These are phyloP conservation scores for Drosophila orena DNA, from an alignment of 1,140 invertebrate genomes.

Conservation along the genomic window DNA sequence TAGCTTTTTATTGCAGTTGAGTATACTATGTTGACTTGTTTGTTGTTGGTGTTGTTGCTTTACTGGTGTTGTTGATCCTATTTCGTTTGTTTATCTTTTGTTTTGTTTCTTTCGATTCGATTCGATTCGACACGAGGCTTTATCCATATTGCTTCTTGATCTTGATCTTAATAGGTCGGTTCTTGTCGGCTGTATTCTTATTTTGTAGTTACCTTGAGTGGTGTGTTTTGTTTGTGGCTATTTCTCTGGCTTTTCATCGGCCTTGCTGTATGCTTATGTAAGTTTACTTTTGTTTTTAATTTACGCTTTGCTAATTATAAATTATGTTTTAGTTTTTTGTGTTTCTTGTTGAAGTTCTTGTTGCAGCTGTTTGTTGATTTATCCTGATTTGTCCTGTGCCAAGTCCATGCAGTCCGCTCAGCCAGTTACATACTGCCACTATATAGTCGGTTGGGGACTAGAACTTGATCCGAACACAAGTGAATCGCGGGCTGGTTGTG, in stretches of 20 bases:
- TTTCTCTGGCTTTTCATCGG: constrained; percentile 18
- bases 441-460: constrained; percentile 1
- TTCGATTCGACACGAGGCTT: constrained; percentile 32
- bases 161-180: constrained; percentile 39
- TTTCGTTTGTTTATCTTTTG: constrained; percentile 18
- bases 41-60: constrained; percentile 11
- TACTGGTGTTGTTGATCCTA: constrained; percentile 19
- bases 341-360: constrained; percentile 40
- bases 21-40: constrained; percentile 79
- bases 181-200: constrained; percentile 36
- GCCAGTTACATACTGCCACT: constrained; percentile 25
- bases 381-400: constrained; percentile 36
- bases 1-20: constrained; percentile 77
- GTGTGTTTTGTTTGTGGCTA: constrained; percentile 23
- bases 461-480: constrained; percentile 37
- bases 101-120: constrained; percentile 28
- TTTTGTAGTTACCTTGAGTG: constrained; percentile 19
- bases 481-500: constrained; percentile 8
- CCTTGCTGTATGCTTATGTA: constrained; percentile 29
- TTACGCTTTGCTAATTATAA: constrained; percentile 78
- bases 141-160: constrained; percentile 50
- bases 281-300: constrained; percentile 43
- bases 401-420: constrained; percentile 6
- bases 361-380: constrained; percentile 19
- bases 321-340: constrained; percentile 58